These are phyloP conservation scores for Thaleichthys pacificus DNA, from an alignment of 2,797 vertebrate species.

Conservation along the genomic window DNA sequence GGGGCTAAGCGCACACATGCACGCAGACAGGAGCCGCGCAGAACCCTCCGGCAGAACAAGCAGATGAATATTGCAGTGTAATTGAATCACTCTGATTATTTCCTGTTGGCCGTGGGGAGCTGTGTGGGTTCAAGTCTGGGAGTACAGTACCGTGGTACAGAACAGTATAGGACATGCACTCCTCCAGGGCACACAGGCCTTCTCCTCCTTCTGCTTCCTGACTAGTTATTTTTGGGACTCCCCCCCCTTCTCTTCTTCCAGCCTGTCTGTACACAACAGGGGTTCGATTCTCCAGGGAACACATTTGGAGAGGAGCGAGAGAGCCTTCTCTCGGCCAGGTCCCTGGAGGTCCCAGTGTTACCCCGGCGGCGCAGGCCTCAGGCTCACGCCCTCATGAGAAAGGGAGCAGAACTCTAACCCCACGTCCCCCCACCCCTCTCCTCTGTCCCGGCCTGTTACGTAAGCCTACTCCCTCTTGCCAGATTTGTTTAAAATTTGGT, in stretches of 20 bases:
- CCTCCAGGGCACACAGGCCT: constrained; percentile 18
- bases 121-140: neutral
- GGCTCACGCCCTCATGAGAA: constrained; percentile 43
- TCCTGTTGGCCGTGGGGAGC: constrained; percentile 49
- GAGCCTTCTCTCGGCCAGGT: constrained; percentile 20
- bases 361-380: constrained; percentile 23
- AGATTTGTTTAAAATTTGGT: constrained; percentile 78
- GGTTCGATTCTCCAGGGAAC: constrained; percentile 39
- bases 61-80: constrained; percentile 67
- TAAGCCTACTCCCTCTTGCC: constrained; percentile 63
- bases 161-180: constrained; percentile 38
- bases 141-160: neutral
- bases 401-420: constrained; percentile 17
- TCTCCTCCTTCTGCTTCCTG: constrained; percentile 1
- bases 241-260: constrained; percentile 19
- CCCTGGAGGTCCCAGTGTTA: constrained; percentile 35
- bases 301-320: constrained; percentile 27
- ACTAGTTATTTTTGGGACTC: neutral
- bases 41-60: constrained; percentile 37
- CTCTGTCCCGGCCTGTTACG: constrained; percentile 51
- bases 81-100: constrained; percentile 71
- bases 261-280: constrained; percentile 28
- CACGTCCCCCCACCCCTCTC: constrained; percentile 34
- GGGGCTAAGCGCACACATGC: neutral
- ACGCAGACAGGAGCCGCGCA: constrained; percentile 5